Percentiles rank a stretch among this genome's conserved stretches.
phyloP scores from a whole-genome alignment of 2,888 invertebrate species.

The Phlogophora meticulosa region DNA sequence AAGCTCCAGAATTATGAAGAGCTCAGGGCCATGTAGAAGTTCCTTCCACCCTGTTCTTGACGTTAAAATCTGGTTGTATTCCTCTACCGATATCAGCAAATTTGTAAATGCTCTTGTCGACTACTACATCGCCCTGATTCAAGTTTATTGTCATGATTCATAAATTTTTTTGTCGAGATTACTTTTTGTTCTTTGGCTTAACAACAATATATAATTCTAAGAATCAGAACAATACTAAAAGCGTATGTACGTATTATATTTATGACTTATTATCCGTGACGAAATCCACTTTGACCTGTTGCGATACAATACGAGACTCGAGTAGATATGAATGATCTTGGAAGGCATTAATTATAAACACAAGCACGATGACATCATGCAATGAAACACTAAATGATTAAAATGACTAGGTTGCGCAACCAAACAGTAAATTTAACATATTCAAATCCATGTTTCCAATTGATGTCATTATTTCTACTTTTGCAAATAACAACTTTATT shows the following conservation, averaged over 20 bases:
- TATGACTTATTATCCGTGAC: constrained; percentile 42
- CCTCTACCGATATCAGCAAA: too few species aligned
- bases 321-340: constrained; percentile 54
- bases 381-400: constrained; percentile 42
- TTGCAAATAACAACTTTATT: too few species aligned
- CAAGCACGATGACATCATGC: constrained; percentile 63
- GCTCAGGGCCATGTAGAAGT: too few species aligned
- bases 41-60: too few species aligned
- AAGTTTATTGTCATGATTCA: neutral
- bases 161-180: neutral
- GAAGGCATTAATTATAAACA: constrained; percentile 60
- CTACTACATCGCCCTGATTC: neutral
- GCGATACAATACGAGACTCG: constrained; percentile 22
- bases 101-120: too few species aligned
- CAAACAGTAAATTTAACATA: neutral
- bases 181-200: constrained; percentile 5
- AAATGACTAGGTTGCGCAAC: constrained; percentile 42
- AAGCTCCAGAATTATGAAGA: too few species aligned
- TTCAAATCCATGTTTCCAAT: too few species aligned
- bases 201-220: constrained; percentile 15
- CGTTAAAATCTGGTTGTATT: too few species aligned
- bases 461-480: too few species aligned
- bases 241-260: constrained; percentile 14
- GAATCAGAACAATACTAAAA: constrained; percentile 12
- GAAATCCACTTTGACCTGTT: constrained; percentile 51